Conservation (phyloP, 2,113 vertebrate genomes). For the Cyprinodon brontotheroides region DNA sequence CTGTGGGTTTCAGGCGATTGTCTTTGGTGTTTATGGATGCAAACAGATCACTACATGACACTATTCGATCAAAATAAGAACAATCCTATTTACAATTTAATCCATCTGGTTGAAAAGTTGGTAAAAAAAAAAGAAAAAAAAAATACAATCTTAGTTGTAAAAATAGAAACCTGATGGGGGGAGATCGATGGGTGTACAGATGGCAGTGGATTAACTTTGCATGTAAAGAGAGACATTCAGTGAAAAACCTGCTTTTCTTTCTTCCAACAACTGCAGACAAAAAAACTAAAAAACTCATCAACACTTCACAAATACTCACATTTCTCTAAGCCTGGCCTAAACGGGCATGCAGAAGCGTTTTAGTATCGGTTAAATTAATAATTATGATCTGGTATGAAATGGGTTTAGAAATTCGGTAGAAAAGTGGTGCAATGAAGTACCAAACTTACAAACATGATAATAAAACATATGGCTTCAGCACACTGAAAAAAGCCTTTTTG, state of each 20-base stretch:
- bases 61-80: too few species aligned
- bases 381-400: constrained; percentile 34
- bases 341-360: constrained; percentile 40
- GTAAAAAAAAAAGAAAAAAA: constrained; percentile 24
- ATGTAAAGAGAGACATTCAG: constrained; percentile 25
- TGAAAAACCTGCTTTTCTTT: constrained; percentile 15
- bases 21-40: constrained; percentile 52
- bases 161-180: constrained; percentile 5
- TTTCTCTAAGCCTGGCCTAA: constrained; percentile 20
- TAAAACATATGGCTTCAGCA: constrained; percentile 38
- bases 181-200: constrained; percentile 26
- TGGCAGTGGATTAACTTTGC: constrained; percentile 18
- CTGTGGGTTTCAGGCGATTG: constrained; percentile 16
- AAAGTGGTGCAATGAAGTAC: constrained; percentile 38
- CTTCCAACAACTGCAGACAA: not conserved
- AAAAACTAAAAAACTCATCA: not conserved
- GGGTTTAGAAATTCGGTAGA: constrained; percentile 54
- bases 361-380: constrained; percentile 4
- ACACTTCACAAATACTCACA: constrained; percentile 9
- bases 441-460: constrained; percentile 26
- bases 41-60: not conserved
- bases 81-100: not conserved
- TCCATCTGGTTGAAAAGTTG: not conserved
- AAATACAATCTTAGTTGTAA: constrained; percentile 24
- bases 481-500: constrained; percentile 1